Evolutionary conservation across 2,113 vertebrate genomes (phyloP).

Genomic region (Cyphomyrus discorhynchus): DNA sequence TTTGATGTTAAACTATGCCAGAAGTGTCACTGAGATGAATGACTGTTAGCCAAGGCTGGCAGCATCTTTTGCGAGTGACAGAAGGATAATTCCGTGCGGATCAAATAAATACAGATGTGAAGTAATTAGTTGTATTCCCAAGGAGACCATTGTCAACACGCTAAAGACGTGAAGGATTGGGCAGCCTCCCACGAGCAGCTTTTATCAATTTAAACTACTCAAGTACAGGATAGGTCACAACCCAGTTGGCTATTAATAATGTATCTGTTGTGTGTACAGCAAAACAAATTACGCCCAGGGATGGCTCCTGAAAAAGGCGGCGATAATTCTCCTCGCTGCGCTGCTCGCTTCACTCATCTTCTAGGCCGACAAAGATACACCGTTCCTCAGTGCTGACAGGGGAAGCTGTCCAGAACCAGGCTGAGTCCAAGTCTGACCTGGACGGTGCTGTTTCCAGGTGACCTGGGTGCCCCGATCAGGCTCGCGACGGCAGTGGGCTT

Average conservation of each 20-base stretch:
- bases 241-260: constrained; percentile 89
- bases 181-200: constrained; percentile 84
- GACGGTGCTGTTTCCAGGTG: constrained; percentile 52
- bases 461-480: constrained; percentile 69
- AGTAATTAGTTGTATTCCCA: constrained; percentile 99
- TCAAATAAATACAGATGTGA: constrained; percentile 99
- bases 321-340: constrained; percentile 17
- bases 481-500: constrained; percentile 49
- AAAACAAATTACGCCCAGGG: constrained; percentile 71
- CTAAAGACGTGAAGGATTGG: constrained; percentile 94
- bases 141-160: constrained; percentile 84
- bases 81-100: constrained; percentile 97
- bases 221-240: constrained; percentile 92
- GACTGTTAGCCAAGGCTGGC: constrained; percentile 81
- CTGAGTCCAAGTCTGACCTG: not conserved
- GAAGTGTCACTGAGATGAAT: constrained; percentile 92
- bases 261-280: constrained; percentile 74
- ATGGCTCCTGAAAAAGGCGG: constrained; percentile 27
- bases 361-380: constrained; percentile 72
- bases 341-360: constrained; percentile 14
- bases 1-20: constrained; percentile 81
- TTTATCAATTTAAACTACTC: constrained; percentile 98
- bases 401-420: constrained; percentile 63
- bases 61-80: constrained; percentile 90
- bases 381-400: constrained; percentile 74